A percentile compares a stretch with the other conserved stretches of the same genome.
These are phyloP conservation scores for Babylonia areolata DNA, from an alignment of 1,140 invertebrate genomes.

Conservation along the genomic window DNA sequence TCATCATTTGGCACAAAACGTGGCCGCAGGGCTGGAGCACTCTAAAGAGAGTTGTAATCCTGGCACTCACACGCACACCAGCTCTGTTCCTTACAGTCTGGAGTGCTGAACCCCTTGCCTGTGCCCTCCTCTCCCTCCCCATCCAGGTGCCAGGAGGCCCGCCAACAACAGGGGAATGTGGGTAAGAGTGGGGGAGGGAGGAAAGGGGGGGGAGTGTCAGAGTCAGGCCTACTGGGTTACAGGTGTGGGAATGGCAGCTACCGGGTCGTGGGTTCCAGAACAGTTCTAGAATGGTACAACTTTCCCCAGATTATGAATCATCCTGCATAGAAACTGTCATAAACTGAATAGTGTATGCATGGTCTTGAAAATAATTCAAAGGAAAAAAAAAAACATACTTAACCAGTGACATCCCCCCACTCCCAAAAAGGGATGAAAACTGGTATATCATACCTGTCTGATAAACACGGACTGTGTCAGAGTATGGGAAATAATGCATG, in stretches of 20 bases:
- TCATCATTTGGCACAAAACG: too few species aligned
- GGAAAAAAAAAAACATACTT: too few species aligned
- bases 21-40: too few species aligned
- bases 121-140: background rate
- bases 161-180: background rate
- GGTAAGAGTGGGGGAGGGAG: background rate
- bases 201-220: background rate
- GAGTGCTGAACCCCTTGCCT: background rate
- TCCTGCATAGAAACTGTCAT: too few species aligned
- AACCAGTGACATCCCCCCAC: too few species aligned
- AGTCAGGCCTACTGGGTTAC: background rate
- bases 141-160: background rate
- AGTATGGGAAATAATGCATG: too few species aligned
- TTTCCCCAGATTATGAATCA: too few species aligned
- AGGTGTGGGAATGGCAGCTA: constrained; percentile 1
- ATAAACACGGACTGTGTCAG: too few species aligned
- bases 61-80: background rate
- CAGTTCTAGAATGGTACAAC: background rate
- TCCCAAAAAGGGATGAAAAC: too few species aligned
- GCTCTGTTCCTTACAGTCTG: background rate
- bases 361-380: too few species aligned
- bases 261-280: background rate
- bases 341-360: too few species aligned
- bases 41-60: background rate
- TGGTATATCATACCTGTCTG: too few species aligned